Base-by-base conservation (phyloP, 2,888 invertebrate genomes). In the Xylota sylvarum region DNA sequence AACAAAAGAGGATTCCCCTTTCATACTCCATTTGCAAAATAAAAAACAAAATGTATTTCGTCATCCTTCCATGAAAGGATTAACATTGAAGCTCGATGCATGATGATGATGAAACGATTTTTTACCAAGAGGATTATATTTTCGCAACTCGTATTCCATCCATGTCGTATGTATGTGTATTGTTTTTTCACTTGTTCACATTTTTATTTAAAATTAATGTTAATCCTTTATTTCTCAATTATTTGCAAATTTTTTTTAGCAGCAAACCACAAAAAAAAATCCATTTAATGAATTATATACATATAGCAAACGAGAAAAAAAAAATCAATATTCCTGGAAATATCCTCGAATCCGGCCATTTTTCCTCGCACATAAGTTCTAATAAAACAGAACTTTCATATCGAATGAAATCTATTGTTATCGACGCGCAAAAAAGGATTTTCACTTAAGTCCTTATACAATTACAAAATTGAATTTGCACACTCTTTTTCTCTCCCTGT, bases 391-490 rank as follows among this genome's bases (percentile, higher is more conserved):
- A 78, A 78, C 69, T 78, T 70, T 70, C 43, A 62, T 46, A 77
- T 19, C 19, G 48, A 48, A 50, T 69, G 19, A 17, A 43, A 35
- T 64, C 64, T 48, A 72, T 79, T 79, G 72, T 79, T 72, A 30
- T 62, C 70, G 62, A 69, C 37, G 17, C 19, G 12, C 40, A 10
- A 62, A 76, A 72, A 86, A 81, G 81, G 60, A 86, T 77, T 86
- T 76, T 60, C 67, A 69, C 81, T 86, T 72, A 86, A 86, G 85
- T 86, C 81, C 81, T 86, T 86, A 86, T 81, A 55, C 85, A 86
- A 86, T 86, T 86, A 86, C 72, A 56, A 86, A 86, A 86, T 86
- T 86, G 81, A 86, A 86, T 86, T 86, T 81, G 77, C 81, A 86
- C 80, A 81, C 76, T 72, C 58, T 74, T 58, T 69, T 37, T 50